Evolutionary conservation across 1,140 invertebrate genomes (phyloP).

Genomic region (Zaprionus tsacasi): DNA sequence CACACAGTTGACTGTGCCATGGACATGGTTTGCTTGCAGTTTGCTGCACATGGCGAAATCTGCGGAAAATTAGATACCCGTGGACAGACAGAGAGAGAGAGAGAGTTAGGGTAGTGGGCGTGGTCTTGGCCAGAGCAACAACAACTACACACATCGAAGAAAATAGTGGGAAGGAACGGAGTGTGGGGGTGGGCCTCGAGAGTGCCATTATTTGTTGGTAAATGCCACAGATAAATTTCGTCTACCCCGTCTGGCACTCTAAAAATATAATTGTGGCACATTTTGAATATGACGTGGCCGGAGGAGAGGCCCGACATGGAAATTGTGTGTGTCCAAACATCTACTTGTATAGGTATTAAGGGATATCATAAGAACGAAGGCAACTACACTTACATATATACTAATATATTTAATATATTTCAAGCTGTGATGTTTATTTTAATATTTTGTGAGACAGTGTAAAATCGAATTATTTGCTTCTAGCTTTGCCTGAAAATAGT

Average conservation of each 20-base stretch:
- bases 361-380: background rate
- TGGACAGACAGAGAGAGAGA: background rate
- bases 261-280: slow-evolving; percentile 24
- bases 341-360: background rate
- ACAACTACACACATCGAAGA: background rate
- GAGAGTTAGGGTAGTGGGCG: background rate
- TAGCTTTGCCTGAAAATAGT: too few relatives aligned
- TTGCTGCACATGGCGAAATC: slow-evolving; percentile 59
- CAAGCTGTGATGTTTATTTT: too few relatives aligned
- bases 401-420: too few relatives aligned
- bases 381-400: too few relatives aligned
- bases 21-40: slow-evolving; percentile 42
- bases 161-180: background rate
- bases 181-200: background rate
- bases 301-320: slow-evolving; percentile 48
- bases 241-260: slow-evolving; percentile 33
- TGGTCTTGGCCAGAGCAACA: background rate
- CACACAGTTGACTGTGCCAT: slow-evolving; percentile 34
- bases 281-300: slow-evolving; percentile 14
- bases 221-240: slow-evolving; percentile 35
- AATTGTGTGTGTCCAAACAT: slow-evolving; percentile 63
- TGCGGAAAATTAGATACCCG: slow-evolving; percentile 73
- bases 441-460: too few relatives aligned
- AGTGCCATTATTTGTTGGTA: slow-evolving; percentile 16
- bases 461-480: too few relatives aligned